phyloP scores from a whole-genome alignment of 1,140 invertebrate genomes.

The Formica selysi region DNA sequence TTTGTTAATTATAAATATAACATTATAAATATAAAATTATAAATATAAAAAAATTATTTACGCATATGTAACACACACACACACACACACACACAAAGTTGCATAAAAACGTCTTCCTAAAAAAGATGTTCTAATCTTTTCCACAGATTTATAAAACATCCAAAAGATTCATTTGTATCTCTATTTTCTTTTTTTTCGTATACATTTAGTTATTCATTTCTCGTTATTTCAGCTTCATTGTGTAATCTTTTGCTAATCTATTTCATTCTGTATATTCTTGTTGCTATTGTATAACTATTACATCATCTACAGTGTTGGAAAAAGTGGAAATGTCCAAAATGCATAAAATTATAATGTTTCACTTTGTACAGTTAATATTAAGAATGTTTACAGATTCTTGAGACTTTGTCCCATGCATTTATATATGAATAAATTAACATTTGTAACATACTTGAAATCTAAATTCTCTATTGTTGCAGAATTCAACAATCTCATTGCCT shows the following conservation, averaged over 20 bases:
- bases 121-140: neutral
- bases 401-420: slow-evolving; percentile 5
- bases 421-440: slow-evolving; percentile 28
- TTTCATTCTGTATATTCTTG: neutral
- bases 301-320: neutral
- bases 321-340: neutral
- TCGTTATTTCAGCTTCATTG: neutral
- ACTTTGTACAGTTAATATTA: neutral
- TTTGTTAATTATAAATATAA: no score
- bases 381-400: slow-evolving; percentile 9
- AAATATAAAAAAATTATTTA: no score
- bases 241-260: no score
- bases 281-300: neutral
- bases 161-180: neutral
- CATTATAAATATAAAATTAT: no score
- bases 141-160: neutral
- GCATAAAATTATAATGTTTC: neutral
- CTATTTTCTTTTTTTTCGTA: neutral
- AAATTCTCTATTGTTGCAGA: slow-evolving; percentile 86
- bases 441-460: slow-evolving; percentile 85
- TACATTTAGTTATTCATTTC: neutral
- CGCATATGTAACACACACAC: no score
- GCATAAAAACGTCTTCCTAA: no score
- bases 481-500: slow-evolving; percentile 90
- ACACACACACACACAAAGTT: neutral